Evolutionary conservation across 2,888 invertebrate genomes (phyloP).

Genomic region (Plemyria rubiginata): DNA sequence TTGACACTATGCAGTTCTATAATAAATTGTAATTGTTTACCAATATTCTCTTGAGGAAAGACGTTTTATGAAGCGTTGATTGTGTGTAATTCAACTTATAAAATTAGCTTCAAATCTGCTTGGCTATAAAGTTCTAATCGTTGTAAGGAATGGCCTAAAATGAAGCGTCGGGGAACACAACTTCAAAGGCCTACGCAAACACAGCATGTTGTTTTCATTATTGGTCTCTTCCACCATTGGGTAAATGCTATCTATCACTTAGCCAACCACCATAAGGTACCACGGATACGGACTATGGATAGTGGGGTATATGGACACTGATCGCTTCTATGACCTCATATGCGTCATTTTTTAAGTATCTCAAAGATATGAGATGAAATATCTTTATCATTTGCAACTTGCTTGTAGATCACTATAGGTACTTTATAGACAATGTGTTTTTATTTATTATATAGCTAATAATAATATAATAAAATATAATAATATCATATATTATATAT

Average conservation of each 20-base stretch:
- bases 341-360: too few species aligned
- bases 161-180: slow-evolving; percentile 47
- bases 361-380: too few species aligned
- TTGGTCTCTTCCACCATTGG: slow-evolving; percentile 42
- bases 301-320: too few species aligned
- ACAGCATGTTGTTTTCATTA: slow-evolving; percentile 46
- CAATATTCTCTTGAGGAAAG: slow-evolving; percentile 13
- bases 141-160: slow-evolving; percentile 56
- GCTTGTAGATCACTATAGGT: too few species aligned
- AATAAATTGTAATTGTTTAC: slow-evolving; percentile 19
- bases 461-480: too few species aligned
- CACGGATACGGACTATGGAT: too few species aligned
- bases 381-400: too few species aligned
- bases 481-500: too few species aligned
- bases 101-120: slow-evolving; percentile 38
- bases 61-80: slow-evolving; percentile 20
- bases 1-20: slow-evolving; percentile 15
- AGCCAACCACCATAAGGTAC: background rate
- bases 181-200: slow-evolving; percentile 56
- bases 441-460: too few species aligned
- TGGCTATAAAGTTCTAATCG: slow-evolving; percentile 35
- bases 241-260: slow-evolving; percentile 22
- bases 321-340: too few species aligned
- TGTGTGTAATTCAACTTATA: slow-evolving; percentile 25
- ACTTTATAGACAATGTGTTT: too few species aligned